Conservation (phyloP, 37 sponge, comb jelly and placozoan genomes). For the Haliclona indistincta region DNA sequence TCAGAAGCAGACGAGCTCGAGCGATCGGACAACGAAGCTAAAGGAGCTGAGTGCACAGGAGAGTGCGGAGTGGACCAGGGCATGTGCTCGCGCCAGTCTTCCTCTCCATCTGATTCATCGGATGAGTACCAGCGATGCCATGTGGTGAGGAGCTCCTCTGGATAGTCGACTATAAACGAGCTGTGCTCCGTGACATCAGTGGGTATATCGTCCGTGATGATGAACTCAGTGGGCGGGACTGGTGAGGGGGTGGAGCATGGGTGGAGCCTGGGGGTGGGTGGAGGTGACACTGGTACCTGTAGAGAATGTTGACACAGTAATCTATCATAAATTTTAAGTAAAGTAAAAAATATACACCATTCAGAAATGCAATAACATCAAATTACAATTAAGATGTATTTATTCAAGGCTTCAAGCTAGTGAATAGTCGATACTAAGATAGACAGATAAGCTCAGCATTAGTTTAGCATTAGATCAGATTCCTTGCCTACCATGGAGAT, state of each 20-base stretch:
- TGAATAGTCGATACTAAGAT: too few relatives aligned
- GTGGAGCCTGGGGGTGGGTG: conserved; percentile 22
- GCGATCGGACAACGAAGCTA: background rate
- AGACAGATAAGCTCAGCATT: too few relatives aligned
- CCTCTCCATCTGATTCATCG: background rate
- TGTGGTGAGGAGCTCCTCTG: conserved; percentile 2
- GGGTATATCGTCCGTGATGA: conserved; percentile 21
- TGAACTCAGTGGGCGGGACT: conserved; percentile 19
- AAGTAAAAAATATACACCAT: background rate
- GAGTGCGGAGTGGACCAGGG: background rate
- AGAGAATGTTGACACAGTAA: background rate
- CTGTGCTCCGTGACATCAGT: conserved; percentile 26
- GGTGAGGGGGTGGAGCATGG: background rate
- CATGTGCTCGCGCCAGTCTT: background rate
- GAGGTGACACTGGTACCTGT: background rate
- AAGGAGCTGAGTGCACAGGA: background rate
- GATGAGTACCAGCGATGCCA: conserved; percentile 3
- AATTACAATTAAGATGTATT: too few relatives aligned
- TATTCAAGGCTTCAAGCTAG: too few relatives aligned
- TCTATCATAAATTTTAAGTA: too few relatives aligned
- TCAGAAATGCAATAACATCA: background rate
- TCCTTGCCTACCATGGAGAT: background rate
- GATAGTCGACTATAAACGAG: background rate
- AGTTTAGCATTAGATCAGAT: too few relatives aligned
- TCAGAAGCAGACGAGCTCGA: background rate